Conservation (phyloP, 92 coral and sea anemone genomes). For the Bergia puertoricense region DNA sequence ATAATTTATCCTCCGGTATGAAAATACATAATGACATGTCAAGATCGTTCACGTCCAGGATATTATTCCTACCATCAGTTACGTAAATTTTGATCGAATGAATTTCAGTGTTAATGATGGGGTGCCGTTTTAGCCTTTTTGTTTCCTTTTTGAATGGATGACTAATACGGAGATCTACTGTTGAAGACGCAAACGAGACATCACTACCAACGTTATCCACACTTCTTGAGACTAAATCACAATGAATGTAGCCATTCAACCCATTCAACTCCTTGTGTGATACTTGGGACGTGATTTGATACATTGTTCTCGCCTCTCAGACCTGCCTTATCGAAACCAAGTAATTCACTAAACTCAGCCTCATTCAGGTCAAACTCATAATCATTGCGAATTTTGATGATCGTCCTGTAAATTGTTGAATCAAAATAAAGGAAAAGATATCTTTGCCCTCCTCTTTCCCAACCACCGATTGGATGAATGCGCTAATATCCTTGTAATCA, state of each 20-base stretch:
- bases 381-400: background rate
- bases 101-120: background rate
- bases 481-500: background rate
- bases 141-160: background rate
- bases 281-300: background rate
- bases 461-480: background rate
- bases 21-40: background rate
- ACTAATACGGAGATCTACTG: background rate
- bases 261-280: background rate
- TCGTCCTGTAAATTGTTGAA: background rate
- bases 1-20: background rate
- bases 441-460: background rate
- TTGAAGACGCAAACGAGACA: too few relatives aligned
- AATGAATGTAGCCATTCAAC: background rate
- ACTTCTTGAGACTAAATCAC: background rate
- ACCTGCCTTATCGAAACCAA: background rate
- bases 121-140: background rate
- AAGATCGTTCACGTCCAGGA: background rate
- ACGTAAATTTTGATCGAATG: background rate
- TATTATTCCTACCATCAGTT: background rate
- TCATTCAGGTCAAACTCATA: background rate
- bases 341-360: background rate
- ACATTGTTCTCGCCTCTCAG: background rate
- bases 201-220: background rate
- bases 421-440: background rate